Percentiles rank a stretch among this genome's conserved stretches.
phyloP scores from a whole-genome alignment of 2,888 invertebrate genomes.

The Erebia aethiops region DNA sequence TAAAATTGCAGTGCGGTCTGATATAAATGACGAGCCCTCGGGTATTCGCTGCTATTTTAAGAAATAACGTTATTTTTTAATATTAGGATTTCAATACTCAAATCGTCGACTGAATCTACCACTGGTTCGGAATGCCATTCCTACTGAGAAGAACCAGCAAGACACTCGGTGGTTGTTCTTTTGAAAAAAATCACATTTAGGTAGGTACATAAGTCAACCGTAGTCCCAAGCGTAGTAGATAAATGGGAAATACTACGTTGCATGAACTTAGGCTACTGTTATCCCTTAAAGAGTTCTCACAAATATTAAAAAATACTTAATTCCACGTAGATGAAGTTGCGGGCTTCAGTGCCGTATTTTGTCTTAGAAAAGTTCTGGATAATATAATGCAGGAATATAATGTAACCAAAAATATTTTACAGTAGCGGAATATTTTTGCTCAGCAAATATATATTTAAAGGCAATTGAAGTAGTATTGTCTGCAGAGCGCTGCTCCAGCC shows the following conservation, averaged over 20 bases:
- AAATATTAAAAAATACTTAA: too few relatives aligned
- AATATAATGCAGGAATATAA: neutral
- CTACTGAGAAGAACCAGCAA: too few relatives aligned
- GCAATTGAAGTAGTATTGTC: neutral
- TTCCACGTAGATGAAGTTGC: too few relatives aligned
- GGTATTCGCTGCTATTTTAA: neutral
- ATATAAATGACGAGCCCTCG: neutral
- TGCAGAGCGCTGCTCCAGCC: neutral
- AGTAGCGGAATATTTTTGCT: neutral
- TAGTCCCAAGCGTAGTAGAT: too few relatives aligned
- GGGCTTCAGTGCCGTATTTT: neutral
- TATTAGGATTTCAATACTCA: neutral
- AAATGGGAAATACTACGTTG: too few relatives aligned
- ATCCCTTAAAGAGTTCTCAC: neutral
- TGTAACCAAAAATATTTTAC: neutral
- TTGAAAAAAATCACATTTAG: too few relatives aligned
- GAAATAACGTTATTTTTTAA: neutral
- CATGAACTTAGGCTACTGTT: too few relatives aligned
- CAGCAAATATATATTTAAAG: neutral
- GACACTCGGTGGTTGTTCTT: too few relatives aligned
- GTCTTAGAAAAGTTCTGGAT: neutral
- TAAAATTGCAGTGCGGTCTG: neutral
- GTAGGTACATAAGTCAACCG: too few relatives aligned
- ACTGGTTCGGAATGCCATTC: too few relatives aligned
- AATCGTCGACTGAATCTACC: neutral